These are phyloP conservation scores for Nibea coibor DNA, from an alignment of 2,113 vertebrate species.

Conservation along the genomic window DNA sequence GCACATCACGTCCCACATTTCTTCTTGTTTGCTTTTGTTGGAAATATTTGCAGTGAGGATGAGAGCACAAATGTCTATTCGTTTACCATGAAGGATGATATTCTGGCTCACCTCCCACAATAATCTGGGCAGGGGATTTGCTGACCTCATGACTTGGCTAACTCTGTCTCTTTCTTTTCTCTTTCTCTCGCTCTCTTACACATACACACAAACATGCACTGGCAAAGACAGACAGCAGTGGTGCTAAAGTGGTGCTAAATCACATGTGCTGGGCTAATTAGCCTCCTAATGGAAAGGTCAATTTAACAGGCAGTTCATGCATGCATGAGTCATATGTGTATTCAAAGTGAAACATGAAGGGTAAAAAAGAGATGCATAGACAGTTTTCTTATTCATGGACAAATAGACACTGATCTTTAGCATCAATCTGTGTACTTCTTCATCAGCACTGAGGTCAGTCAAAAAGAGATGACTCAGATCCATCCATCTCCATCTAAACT, in stretches of 20 bases:
- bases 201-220: conserved; percentile 5
- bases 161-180: not conserved
- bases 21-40: conserved; percentile 39
- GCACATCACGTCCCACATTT: conserved; percentile 16
- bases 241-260: conserved; percentile 41
- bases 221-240: not conserved
- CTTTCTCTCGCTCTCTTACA: not conserved
- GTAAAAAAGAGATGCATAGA: not conserved
- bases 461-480: not conserved
- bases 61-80: conserved; percentile 27
- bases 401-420: not conserved
- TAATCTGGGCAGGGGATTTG: conserved; percentile 22
- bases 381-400: not conserved
- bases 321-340: not conserved
- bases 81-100: conserved; percentile 13
- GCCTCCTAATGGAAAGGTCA: not conserved
- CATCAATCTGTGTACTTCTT: not conserved
- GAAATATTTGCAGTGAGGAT: conserved; percentile 12
- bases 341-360: not conserved
- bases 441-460: not conserved
- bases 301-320: not conserved
- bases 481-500: too few species aligned
- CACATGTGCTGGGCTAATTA: conserved; percentile 18
- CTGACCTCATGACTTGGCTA: conserved; percentile 37
- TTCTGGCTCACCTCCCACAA: conserved; percentile 37